Evolutionary conservation across 92 coral and sea anemone species (phyloP).

Genomic region (Zoanthus gigantus): DNA sequence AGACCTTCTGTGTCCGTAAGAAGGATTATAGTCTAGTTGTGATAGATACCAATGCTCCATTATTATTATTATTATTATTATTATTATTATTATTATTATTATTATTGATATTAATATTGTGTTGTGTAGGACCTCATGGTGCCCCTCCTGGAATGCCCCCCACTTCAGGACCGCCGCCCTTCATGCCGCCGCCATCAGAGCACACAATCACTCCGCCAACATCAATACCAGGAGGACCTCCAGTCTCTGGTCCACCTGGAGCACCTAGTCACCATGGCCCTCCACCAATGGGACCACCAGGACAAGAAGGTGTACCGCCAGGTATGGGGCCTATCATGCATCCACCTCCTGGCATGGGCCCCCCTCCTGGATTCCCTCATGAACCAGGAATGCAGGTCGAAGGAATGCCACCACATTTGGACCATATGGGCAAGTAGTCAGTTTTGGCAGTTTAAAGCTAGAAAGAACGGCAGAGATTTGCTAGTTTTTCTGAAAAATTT

Average conservation of each 20-base stretch:
- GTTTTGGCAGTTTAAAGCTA: not conserved
- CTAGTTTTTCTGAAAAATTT: not conserved
- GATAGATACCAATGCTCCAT: too few relatives aligned
- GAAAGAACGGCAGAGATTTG: not conserved
- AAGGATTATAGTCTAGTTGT: too few relatives aligned
- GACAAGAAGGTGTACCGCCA: constrained; percentile 89
- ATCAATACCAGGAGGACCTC: constrained; percentile 64
- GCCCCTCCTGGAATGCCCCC: constrained; percentile 92
- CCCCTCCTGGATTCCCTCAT: constrained; percentile 80
- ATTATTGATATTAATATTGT: too few relatives aligned
- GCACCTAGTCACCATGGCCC: constrained; percentile 81
- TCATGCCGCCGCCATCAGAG: constrained; percentile 87
- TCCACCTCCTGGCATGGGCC: constrained; percentile 82
- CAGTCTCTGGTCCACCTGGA: constrained; percentile 78
- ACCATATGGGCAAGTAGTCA: constrained; percentile 70
- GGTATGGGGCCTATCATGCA: constrained; percentile 70
- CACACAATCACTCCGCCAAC: constrained; percentile 74
- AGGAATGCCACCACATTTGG: constrained; percentile 90
- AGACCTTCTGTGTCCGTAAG: too few relatives aligned
- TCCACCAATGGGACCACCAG: constrained; percentile 83
- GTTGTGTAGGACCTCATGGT: constrained; percentile 68
- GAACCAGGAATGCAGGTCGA: constrained; percentile 88
- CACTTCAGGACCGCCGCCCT: constrained; percentile 90
- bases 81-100: too few relatives aligned
- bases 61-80: too few relatives aligned